Base-by-base conservation (phyloP, 1,140 invertebrate species). In the Sarcophaga peregrina region DNA sequence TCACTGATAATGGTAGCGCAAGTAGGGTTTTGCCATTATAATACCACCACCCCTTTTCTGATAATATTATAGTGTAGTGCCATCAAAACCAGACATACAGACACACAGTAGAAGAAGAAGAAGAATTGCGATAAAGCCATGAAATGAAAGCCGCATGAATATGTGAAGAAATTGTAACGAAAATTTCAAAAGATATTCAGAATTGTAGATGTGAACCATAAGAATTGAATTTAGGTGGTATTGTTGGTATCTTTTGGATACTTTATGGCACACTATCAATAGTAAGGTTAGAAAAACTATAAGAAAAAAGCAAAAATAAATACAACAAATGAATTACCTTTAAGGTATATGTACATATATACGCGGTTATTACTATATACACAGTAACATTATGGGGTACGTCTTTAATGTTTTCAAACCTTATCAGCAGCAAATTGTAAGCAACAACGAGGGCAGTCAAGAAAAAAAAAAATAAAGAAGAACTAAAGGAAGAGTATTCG, bases 121-220 rank as follows among this genome's bases (percentile, higher is more conserved):
- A 58, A 37, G 25, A 68, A 68, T 68, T 68, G 62, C 62, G 62
- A 68, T 68, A 68, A 68, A 20, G 9, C 20, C 17, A 68, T 37
- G 25, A 37, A 37, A 37, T 37, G 25, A 37, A 37, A 37, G 25
- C 25, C 25, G 4, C 25, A 37, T 37, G 25, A 37, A 37, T 37
- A 37, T 37, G 25, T 37, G n/a, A n/a, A 68, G 20, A 68, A 68
- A 68, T 58, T 11, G 54, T 58, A 58, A 25, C 17, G 8, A 20
- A 68, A 68, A n/a, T 68, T n/a, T 20, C 17, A 68, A 20, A 68
- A n/a, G 20, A 20, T 20, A 17, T 20, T 20, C 17, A 1, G 50
- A 52, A 52, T 13, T 68, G 17, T 68, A 68, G 62, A 68, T 68
- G n/a, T 68, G 62, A 8, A 68, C 15, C 62, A 68, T 68, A 20